Base-by-base conservation (phyloP, 2,797 vertebrate genomes). In the Chrysolophus pictus region DNA sequence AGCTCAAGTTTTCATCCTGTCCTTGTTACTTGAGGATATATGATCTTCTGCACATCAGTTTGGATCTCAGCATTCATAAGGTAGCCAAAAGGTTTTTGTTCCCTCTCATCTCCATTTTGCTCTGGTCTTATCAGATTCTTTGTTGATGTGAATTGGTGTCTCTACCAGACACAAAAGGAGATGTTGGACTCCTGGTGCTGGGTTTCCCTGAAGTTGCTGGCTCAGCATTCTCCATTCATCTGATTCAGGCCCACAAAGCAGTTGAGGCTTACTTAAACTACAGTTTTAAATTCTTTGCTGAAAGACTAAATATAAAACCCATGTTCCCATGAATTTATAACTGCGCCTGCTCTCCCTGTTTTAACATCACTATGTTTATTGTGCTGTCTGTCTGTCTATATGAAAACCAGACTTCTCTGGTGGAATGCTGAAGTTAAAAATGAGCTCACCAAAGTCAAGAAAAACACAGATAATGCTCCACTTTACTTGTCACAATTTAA, bases 101-200 rank as follows among this genome's bases (percentile, higher is more conserved):
- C 11, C 23, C 3, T 49, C 65, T 28, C 16, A 31, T 33, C 22
- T 80, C 37, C 5, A 8, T 39, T 77, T 81, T 13, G 23, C 23
- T 37, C 18, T 33, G 44, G 8, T 28, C 26, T 60, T 70, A 44
- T 6, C 37, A 64, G 41, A 41, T 58, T 9, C 31, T 64, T 24
- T 68, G 33, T 28, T 31, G 41, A 68, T 51, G 18, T 58, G 21
- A 15, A 15, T 11, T 53, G 56, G 46, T 44, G 19, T 14, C 51
- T 59, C 55, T 63, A 3, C 8, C 26, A 70, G 31, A 55, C 23
- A 35, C 21, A 62, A 22, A 39, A 21, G 44, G 2, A 0, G 7
- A 16, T 17, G 3, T 31, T 35, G 1, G 2, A 3, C 14, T 37
- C 6, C 31, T 8, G 3, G 2, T 0, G 0, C 5, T 78, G 11